These are phyloP conservation scores for Dromaius novaehollandiae DNA, from an alignment of 2,113 vertebrate species.

Conservation along the genomic window DNA sequence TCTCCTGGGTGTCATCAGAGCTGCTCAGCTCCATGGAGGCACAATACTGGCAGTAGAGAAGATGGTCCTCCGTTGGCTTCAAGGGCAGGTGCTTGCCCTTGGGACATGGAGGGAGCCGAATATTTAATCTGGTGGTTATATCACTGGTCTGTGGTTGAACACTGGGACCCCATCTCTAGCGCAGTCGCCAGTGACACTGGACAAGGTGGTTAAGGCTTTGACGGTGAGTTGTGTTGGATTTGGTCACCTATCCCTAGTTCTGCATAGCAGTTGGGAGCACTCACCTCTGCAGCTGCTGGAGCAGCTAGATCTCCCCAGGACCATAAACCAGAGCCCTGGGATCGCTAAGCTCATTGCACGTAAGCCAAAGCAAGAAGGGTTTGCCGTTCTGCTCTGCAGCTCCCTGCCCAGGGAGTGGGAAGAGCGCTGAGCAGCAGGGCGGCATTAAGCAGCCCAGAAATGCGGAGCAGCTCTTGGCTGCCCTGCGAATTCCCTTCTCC, in stretches of 20 bases:
- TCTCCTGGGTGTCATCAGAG: too few relatives aligned
- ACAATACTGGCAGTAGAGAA: background rate
- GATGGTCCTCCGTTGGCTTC: too few relatives aligned
- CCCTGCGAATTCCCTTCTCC: background rate
- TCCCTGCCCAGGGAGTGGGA: fast-evolving
- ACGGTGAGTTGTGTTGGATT: background rate
- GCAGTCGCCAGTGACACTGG: background rate
- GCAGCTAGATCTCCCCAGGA: background rate
- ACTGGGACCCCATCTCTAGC: background rate
- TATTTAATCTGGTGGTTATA: background rate
- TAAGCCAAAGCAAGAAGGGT: background rate
- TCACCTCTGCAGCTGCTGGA: background rate
- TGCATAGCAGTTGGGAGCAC: background rate
- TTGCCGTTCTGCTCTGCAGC: background rate
- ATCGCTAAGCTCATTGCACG: fast-evolving
- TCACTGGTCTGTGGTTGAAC: background rate
- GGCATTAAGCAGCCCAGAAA: background rate
- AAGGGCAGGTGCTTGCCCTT: background rate
- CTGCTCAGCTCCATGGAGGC: background rate
- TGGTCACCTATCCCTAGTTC: background rate
- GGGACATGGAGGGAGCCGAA: too few relatives aligned
- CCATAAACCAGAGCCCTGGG: background rate
- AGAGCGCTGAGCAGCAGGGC: fast-evolving
- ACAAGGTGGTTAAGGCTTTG: background rate
- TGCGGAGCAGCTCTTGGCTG: background rate